Conservation (phyloP, 2,797 vertebrate species). For the Muscicapa striata region DNA sequence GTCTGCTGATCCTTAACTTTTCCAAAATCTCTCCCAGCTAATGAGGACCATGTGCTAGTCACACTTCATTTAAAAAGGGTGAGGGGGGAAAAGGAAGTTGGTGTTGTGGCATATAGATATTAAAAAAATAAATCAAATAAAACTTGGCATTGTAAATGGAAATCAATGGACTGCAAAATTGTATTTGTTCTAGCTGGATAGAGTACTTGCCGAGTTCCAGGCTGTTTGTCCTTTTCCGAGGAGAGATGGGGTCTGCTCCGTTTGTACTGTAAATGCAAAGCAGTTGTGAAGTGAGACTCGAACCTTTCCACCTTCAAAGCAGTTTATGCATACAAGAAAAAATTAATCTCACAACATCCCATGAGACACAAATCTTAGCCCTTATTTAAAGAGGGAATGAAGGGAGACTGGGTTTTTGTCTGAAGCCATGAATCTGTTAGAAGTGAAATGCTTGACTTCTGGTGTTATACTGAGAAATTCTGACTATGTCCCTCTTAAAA, state of each 20-base stretch:
- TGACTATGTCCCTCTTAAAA: not conserved
- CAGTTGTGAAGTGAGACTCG: not conserved
- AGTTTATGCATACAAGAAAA: not conserved
- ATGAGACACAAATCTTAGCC: not conserved
- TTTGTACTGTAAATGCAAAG: not conserved
- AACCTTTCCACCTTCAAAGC: not conserved
- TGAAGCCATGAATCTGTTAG: not conserved
- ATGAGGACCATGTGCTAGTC: not conserved
- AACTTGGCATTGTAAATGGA: constrained; percentile 47
- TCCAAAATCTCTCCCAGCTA: not conserved
- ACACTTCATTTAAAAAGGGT: not conserved
- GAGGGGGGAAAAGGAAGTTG: not conserved
- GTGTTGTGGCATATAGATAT: not conserved
- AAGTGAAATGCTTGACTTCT: not conserved
- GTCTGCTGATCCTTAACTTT: not conserved
- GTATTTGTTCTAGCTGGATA: constrained; percentile 49
- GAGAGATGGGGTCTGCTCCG: not conserved
- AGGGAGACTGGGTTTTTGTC: not conserved
- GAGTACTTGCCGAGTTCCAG: not conserved
- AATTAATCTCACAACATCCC: not conserved
- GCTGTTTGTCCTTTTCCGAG: not conserved
- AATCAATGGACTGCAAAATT: constrained; percentile 58
- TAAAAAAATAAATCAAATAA: constrained; percentile 49
- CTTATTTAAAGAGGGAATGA: constrained; percentile 1
- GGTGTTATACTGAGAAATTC: not conserved